Conservation (phyloP, 2,888 invertebrate species). For the Drosophila macrospina region DNA sequence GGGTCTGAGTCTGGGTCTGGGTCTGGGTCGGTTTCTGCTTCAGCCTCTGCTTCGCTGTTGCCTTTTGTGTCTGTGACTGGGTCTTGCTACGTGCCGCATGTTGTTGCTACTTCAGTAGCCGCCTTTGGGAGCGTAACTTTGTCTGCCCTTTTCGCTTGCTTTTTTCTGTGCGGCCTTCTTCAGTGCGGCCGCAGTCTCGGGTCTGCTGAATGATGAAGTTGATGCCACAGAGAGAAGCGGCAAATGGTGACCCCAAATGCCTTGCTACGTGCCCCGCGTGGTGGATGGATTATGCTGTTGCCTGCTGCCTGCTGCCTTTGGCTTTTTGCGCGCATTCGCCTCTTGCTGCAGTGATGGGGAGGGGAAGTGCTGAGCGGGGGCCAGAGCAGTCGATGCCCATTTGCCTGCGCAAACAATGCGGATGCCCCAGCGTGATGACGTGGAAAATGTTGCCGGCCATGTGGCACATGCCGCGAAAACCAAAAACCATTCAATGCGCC, state of each 20-base stretch:
- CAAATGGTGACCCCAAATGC: constrained; percentile 51
- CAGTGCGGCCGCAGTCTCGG: neutral
- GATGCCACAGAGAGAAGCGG: constrained; percentile 20
- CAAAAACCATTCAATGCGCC: constrained; percentile 45
- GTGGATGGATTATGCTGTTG: constrained; percentile 50
- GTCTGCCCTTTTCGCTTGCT: constrained; percentile 49
- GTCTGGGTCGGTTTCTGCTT: constrained; percentile 1
- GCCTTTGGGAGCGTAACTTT: constrained; percentile 46
- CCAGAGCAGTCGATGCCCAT: constrained; percentile 39
- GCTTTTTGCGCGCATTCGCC: constrained; percentile 12
- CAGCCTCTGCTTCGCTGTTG: constrained; percentile 14
- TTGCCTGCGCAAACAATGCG: constrained; percentile 65
- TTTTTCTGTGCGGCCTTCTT: constrained; percentile 9
- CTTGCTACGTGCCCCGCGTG: constrained; percentile 55
- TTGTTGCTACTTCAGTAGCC: constrained; percentile 37
- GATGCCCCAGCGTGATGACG: constrained; percentile 70
- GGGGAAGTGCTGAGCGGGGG: neutral
- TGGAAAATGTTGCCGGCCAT: constrained; percentile 64
- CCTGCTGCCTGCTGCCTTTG: constrained; percentile 13
- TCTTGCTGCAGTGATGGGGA: constrained; percentile 9
- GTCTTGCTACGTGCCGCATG: constrained; percentile 71
- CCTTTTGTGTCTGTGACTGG: constrained; percentile 32
- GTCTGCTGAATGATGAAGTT: constrained; percentile 31
- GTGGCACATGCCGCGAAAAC: constrained; percentile 46
- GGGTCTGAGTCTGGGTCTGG: constrained; percentile 5